These are phyloP conservation scores for Callipepla californica DNA, from an alignment of 2,113 vertebrate species.

Conservation along the genomic window DNA sequence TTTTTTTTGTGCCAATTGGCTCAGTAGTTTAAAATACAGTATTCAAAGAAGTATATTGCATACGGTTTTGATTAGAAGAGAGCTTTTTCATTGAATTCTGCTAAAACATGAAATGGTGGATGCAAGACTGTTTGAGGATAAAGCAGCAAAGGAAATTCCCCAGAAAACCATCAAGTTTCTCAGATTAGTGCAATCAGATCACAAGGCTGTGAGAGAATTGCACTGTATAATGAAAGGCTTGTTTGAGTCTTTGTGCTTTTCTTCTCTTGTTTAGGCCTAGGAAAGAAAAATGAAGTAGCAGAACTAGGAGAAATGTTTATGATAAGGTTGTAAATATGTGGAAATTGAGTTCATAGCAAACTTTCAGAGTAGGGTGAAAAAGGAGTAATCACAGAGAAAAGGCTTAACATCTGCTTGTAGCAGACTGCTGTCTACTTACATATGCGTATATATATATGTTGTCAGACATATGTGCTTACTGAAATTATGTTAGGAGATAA, in stretches of 20 bases:
- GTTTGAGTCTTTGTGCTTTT: background rate
- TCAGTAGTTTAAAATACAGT: background rate
- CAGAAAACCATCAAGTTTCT: conserved; percentile 9
- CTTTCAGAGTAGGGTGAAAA: background rate
- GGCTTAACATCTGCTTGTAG: background rate
- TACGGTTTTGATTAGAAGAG: conserved; percentile 33
- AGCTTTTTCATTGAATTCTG: background rate
- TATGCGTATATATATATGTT: background rate
- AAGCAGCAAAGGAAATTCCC: background rate
- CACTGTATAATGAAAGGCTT: background rate
- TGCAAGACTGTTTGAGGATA: background rate
- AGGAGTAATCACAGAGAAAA: background rate
- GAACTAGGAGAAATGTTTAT: background rate
- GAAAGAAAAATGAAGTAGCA: background rate
- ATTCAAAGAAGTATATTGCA: background rate
- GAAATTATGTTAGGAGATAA: background rate
- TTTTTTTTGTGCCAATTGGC: conserved; percentile 2
- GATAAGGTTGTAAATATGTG: background rate
- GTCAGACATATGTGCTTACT: background rate
- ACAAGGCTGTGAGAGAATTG: background rate
- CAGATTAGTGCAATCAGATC: background rate
- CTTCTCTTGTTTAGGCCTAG: background rate
- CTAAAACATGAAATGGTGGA: background rate
- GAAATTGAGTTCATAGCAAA: background rate
- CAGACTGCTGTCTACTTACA: background rate